phyloP scores from a whole-genome alignment of 2,113 vertebrate species.

The Toxostoma redivivum region DNA sequence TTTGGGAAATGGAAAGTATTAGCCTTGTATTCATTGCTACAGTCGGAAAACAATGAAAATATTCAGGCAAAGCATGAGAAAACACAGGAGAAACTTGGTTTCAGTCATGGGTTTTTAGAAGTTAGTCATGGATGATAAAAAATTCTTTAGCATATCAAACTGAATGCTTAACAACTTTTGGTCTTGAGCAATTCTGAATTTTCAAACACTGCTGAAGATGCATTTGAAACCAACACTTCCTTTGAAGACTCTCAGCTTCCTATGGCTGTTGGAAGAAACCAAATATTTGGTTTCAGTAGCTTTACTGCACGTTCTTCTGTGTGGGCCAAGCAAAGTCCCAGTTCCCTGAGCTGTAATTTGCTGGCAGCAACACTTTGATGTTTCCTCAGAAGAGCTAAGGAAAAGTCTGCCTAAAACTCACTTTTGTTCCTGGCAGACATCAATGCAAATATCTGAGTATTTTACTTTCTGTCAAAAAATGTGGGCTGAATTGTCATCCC shows the following conservation, averaged over 20 bases:
- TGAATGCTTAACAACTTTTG: neutral
- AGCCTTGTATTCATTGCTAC: neutral
- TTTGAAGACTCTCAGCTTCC: conserved; percentile 6
- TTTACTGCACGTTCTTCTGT: neutral
- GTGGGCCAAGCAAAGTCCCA: neutral
- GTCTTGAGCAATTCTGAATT: neutral
- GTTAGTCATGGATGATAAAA: neutral
- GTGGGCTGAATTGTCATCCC: neutral
- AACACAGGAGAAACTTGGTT: neutral
- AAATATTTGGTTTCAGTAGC: conserved; percentile 40
- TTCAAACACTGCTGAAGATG: neutral
- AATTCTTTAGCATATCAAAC: conserved; percentile 9
- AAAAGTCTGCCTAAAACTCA: neutral
- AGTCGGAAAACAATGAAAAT: neutral
- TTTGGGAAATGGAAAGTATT: neutral
- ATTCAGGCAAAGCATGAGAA: neutral
- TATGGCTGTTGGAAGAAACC: neutral
- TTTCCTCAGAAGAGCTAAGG: neutral
- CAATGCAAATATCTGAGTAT: neutral
- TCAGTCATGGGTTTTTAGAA: neutral
- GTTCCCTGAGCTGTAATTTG: neutral
- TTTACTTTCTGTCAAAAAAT: neutral
- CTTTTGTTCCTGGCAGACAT: conserved; percentile 21
- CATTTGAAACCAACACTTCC: neutral
- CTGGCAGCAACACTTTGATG: conserved; percentile 42